phyloP scores from a whole-genome alignment of 2,113 vertebrate genomes.

The Tretioscincus oriximinensis region DNA sequence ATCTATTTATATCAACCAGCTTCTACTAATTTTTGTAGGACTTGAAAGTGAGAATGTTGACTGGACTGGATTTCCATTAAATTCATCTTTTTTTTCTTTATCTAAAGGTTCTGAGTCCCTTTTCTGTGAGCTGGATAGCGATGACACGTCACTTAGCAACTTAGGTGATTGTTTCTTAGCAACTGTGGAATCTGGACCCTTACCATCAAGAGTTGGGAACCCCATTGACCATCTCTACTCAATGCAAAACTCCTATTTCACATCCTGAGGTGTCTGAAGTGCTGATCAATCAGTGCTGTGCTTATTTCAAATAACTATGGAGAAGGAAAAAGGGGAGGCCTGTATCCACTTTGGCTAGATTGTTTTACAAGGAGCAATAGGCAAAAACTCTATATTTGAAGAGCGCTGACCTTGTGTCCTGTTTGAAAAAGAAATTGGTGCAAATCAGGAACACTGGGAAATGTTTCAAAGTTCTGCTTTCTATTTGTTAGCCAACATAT shows the following conservation, averaged over 20 bases:
- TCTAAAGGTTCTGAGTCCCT: constrained; percentile 84
- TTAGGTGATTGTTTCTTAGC: constrained; percentile 84
- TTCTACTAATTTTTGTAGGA: neutral
- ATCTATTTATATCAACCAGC: neutral
- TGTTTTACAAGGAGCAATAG: neutral
- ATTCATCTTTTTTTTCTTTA: constrained; percentile 9
- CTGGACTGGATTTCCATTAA: neutral
- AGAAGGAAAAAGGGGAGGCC: neutral
- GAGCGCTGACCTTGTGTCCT: neutral
- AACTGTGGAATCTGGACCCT: constrained; percentile 76
- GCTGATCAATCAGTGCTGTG: neutral
- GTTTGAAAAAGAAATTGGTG: neutral
- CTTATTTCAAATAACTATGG: neutral
- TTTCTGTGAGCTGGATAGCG: constrained; percentile 83
- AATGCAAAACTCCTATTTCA: constrained; percentile 98
- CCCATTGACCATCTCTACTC: constrained; percentile 97
- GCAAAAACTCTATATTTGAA: neutral
- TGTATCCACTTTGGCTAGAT: neutral
- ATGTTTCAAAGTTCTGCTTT: neutral
- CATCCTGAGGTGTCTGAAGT: constrained; percentile 77
- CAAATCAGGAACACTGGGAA: neutral
- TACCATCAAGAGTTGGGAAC: constrained; percentile 83
- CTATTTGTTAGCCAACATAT: neutral
- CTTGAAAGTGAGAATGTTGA: neutral
- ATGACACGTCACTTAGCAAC: constrained; percentile 84